Evolutionary conservation across 2,797 vertebrate species (phyloP).

Genomic region (Kryptopterus vitreolus): DNA sequence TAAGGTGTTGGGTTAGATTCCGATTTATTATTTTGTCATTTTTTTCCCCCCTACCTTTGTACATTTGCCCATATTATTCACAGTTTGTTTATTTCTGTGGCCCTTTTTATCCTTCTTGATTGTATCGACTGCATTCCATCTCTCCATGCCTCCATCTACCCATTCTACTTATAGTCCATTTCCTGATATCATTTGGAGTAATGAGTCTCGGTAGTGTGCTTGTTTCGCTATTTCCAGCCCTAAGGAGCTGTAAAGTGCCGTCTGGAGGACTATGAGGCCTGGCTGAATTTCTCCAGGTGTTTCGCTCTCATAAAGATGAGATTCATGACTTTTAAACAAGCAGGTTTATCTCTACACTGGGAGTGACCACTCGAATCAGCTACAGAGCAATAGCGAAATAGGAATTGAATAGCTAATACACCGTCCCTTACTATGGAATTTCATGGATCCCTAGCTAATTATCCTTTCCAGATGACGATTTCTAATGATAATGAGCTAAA

Average conservation of each 20-base stretch:
- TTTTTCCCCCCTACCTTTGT: not conserved
- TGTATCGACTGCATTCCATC: not conserved
- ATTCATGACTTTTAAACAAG: constrained; percentile 47
- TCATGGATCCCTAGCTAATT: not conserved
- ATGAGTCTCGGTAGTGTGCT: constrained; percentile 75
- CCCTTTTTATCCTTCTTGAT: constrained; percentile 3
- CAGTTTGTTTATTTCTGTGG: not conserved
- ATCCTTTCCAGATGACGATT: too few relatives aligned
- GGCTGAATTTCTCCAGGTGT: constrained; percentile 67
- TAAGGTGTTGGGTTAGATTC: not conserved
- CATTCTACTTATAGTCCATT: not conserved
- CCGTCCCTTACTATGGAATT: not conserved
- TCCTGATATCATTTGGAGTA: constrained; percentile 47
- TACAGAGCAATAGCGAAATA: too few relatives aligned
- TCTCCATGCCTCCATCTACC: not conserved
- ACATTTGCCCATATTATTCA: not conserved
- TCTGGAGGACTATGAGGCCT: constrained; percentile 62
- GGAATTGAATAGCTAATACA: not conserved
- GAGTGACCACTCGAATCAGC: not conserved
- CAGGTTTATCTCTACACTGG: constrained; percentile 4
- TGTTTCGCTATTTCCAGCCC: constrained; percentile 73
- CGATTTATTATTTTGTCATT: not conserved
- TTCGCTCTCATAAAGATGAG: constrained; percentile 68
- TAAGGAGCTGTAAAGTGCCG: constrained; percentile 69
- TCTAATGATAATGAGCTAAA: not conserved